phyloP scores from a whole-genome alignment of 2,113 vertebrate species.

The Mormyrus iriodes region DNA sequence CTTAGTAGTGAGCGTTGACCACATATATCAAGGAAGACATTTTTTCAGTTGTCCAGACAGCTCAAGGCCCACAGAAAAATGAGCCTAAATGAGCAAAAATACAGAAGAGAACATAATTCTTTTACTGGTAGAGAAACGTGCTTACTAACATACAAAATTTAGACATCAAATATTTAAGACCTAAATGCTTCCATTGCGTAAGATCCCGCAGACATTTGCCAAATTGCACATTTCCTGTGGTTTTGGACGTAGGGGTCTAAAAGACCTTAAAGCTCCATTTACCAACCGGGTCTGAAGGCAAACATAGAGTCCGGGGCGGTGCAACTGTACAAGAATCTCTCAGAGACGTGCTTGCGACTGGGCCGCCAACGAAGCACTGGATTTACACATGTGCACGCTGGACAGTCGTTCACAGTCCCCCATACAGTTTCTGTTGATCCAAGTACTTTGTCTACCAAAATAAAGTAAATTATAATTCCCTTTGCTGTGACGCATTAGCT shows the following conservation, averaged over 20 bases:
- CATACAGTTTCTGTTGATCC: background rate
- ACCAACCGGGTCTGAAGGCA: background rate
- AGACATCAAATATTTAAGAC: constrained; percentile 10
- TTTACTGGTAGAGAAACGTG: background rate
- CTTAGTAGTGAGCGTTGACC: background rate
- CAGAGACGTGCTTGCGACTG: background rate
- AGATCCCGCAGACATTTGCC: background rate
- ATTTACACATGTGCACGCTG: background rate
- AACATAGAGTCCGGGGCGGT: background rate
- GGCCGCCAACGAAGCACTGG: background rate
- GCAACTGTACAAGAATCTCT: background rate
- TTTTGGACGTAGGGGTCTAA: background rate
- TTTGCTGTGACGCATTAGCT: background rate
- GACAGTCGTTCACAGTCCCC: background rate
- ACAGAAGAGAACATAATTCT: background rate
- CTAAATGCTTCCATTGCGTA: constrained; percentile 2
- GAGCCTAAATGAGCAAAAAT: background rate
- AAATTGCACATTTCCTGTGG: constrained; percentile 14
- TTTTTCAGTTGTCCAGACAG: background rate
- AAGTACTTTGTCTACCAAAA: background rate
- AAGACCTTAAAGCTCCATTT: constrained; percentile 5
- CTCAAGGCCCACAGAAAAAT: background rate
- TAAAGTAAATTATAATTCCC: background rate
- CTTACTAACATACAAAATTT: background rate
- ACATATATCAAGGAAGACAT: background rate